phyloP scores from a whole-genome alignment of 2,888 invertebrate genomes.

The Trissonchulus latispiculum region DNA sequence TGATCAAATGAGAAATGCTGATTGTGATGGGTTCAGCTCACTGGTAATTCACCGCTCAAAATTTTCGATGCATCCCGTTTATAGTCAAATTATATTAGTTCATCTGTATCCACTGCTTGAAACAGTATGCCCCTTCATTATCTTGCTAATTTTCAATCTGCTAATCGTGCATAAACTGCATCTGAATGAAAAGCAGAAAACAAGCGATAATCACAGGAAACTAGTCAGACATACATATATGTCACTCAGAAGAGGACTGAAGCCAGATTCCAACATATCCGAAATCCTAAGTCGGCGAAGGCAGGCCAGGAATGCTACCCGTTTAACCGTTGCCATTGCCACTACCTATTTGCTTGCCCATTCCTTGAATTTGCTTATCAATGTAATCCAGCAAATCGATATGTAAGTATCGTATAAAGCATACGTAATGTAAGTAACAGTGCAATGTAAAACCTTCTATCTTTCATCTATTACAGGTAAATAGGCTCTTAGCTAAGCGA shows the following conservation, averaged over 20 bases:
- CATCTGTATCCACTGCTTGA: background rate
- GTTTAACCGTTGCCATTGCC: background rate
- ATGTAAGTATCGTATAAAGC: too few relatives aligned
- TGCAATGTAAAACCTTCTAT: too few relatives aligned
- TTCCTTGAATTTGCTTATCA: background rate
- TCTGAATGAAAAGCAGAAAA: background rate
- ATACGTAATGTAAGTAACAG: too few relatives aligned
- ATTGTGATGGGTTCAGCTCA: background rate
- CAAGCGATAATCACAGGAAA: too few relatives aligned
- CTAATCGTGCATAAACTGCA: background rate
- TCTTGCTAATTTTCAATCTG: background rate
- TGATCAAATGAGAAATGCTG: background rate
- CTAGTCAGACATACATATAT: background rate
- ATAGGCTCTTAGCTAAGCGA: too few relatives aligned
- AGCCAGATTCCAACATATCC: background rate
- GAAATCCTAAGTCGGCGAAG: background rate
- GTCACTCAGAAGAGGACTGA: background rate
- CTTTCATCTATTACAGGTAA: too few relatives aligned
- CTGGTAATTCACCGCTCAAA: background rate
- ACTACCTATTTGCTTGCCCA: background rate
- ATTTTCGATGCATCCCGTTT: background rate
- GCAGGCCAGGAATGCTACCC: background rate
- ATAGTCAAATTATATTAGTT: background rate
- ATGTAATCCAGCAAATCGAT: background rate
- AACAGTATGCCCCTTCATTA: background rate